Evolutionary conservation across 2,888 invertebrate species (phyloP).

Genomic region (Galeruca laticollis): DNA sequence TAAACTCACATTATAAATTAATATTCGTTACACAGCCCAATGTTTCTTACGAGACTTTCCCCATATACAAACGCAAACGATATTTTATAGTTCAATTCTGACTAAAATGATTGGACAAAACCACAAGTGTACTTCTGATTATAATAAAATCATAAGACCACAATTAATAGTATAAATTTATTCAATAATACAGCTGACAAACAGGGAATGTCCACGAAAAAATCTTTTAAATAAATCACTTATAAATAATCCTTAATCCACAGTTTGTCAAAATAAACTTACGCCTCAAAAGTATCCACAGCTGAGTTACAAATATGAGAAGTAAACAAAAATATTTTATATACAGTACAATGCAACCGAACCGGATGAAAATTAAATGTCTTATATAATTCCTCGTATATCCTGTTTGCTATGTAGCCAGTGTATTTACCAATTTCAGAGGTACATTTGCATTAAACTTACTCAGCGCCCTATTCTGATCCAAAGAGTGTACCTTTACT

Average conservation of each 20-base stretch:
- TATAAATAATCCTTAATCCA: constrained; percentile 50
- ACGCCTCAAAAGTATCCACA: constrained; percentile 44
- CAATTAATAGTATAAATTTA: constrained; percentile 64
- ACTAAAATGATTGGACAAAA: too few species aligned
- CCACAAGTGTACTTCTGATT: too few species aligned
- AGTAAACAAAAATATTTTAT: constrained; percentile 41
- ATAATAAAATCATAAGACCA: constrained; percentile 17
- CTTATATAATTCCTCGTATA: constrained; percentile 17
- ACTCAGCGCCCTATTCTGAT: too few species aligned
- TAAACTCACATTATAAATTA: too few species aligned
- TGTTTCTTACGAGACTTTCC: too few species aligned
- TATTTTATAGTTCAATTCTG: too few species aligned
- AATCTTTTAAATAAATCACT: constrained; percentile 45
- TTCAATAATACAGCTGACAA: constrained; percentile 66
- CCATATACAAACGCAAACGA: too few species aligned
- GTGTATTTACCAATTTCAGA: too few species aligned
- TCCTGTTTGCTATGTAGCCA: constrained; percentile 17
- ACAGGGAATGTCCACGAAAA: constrained; percentile 65
- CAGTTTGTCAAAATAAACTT: constrained; percentile 58
- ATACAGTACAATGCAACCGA: constrained; percentile 37
- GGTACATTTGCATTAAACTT: too few species aligned
- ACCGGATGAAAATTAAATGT: constrained; percentile 21
- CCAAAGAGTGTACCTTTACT: too few species aligned
- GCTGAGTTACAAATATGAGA: constrained; percentile 47
- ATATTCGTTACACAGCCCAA: too few species aligned